phyloP scores from a whole-genome alignment of 2,888 invertebrate species.

The Diloba caeruleocephala region DNA sequence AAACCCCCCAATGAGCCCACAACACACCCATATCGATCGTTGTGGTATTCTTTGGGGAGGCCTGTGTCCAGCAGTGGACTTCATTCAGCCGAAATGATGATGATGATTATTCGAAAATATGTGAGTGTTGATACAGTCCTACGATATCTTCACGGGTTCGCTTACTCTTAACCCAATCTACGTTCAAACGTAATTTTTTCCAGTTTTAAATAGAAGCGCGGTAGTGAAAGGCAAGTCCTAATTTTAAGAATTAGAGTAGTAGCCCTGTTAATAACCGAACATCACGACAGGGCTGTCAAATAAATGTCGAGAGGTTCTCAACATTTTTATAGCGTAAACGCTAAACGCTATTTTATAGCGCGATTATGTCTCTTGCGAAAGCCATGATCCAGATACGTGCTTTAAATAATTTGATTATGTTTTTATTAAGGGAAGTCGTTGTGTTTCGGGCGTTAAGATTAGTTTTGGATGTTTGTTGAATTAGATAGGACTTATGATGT shows the following conservation, averaged over 20 bases:
- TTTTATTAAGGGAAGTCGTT: conserved; percentile 38
- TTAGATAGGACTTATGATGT: conserved; percentile 4
- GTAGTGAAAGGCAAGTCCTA: neutral
- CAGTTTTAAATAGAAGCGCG: neutral
- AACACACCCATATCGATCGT: too few species aligned
- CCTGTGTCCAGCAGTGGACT: too few species aligned
- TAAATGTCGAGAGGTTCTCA: conserved; percentile 70
- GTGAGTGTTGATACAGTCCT: too few species aligned
- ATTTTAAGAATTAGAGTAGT: conserved; percentile 21
- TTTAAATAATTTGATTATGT: conserved; percentile 56
- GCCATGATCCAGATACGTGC: conserved; percentile 58
- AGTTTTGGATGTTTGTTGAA: conserved; percentile 13
- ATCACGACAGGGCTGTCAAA: conserved; percentile 59
- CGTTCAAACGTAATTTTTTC: too few species aligned
- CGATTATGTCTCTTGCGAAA: conserved; percentile 67
- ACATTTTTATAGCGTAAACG: conserved; percentile 67
- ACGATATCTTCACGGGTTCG: too few species aligned
- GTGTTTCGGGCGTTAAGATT: conserved; percentile 16
- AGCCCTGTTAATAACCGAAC: conserved; percentile 29
- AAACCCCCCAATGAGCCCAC: too few species aligned
- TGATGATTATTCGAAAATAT: too few species aligned
- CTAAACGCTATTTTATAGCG: conserved; percentile 70
- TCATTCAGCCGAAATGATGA: too few species aligned
- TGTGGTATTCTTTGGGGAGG: too few species aligned
- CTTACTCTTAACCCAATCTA: too few species aligned